A percentile compares a stretch with the other conserved stretches of the same genome.
phyloP scores from a whole-genome alignment of 2,797 vertebrate species.

The Schizopygopsis pylzovi region DNA sequence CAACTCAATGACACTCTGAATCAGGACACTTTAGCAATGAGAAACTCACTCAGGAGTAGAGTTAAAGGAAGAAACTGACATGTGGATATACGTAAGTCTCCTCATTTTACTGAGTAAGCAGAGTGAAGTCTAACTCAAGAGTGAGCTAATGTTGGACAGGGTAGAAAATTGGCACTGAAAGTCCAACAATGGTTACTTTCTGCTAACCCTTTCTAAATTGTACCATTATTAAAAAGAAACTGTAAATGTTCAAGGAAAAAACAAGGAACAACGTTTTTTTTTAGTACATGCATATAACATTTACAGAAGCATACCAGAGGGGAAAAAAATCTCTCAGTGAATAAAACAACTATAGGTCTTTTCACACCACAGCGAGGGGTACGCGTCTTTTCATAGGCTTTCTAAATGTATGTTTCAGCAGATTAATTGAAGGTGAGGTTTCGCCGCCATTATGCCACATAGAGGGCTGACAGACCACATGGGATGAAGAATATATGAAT shows the following conservation, averaged over 20 bases:
- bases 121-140: not conserved
- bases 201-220: not conserved
- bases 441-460: slow-evolving; percentile 3
- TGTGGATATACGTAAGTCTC: not conserved
- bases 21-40: not conserved
- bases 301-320: not conserved
- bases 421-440: slow-evolving; percentile 35
- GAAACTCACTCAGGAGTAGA: slow-evolving; percentile 22
- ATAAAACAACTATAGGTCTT: slow-evolving; percentile 34
- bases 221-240: not conserved
- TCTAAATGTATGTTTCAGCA: slow-evolving; percentile 33
- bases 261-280: not conserved
- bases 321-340: not conserved
- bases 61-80: slow-evolving; percentile 28
- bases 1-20: slow-evolving; percentile 42
- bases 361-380: slow-evolving; percentile 9
- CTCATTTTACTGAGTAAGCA: slow-evolving; percentile 29
- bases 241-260: not conserved
- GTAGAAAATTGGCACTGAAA: slow-evolving; percentile 7
- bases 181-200: not conserved
- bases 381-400: not conserved
- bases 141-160: not conserved
- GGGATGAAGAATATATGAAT: slow-evolving; percentile 8
- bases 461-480: slow-evolving; percentile 7
- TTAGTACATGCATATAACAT: not conserved